Base-by-base conservation (phyloP, 2,113 vertebrate genomes). In the Cichladusa arquata region DNA sequence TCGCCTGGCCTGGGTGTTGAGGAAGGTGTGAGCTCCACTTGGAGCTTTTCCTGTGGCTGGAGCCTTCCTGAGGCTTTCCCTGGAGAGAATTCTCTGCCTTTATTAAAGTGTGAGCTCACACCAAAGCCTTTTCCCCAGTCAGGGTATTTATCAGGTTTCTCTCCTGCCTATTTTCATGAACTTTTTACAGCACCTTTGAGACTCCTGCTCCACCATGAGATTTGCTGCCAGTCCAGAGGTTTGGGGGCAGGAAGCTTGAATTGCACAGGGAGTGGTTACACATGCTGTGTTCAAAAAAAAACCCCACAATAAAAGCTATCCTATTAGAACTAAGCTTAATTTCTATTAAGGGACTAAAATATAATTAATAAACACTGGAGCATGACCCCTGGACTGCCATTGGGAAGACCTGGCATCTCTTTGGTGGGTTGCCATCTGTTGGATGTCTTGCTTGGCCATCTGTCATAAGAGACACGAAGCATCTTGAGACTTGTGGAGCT, bases 11-110 rank as follows among this genome's bases (percentile, higher is more conserved):
- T 31, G 47, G 19, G 51, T 64, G 64, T 81, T 0, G 1, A 61
- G 65, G 86, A 74, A 93, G 82, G 93, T 96, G 95, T 93, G 93
- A 96, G 84, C 88, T 90, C 74, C 6, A 10, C 67, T 74, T 73
- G 5, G 29, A 71, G 80, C 44, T 92, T 88, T 92, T 94, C 76
- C 91, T 92, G 88, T 62, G 80, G 51, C 64, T 70, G 60, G 33
- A 54, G 79, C 50, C 8, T 89, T 91, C 88, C 87, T 81, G 60
- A 91, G 40, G 53, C 74, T 72, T 92, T 81, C 29, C 76, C 92
- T 91, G 22, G 1, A 26, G 88, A 42, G 94, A 83, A 47, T 86
- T 90, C 71, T 51, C 58, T 92, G 86, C 7, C 83, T 92, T 88
- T 86, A 93, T 51, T 81, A 67, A 92, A 56, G 88, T 93, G 67